Conservation (phyloP, 1,140 invertebrate genomes). For the Megathymus violae region DNA sequence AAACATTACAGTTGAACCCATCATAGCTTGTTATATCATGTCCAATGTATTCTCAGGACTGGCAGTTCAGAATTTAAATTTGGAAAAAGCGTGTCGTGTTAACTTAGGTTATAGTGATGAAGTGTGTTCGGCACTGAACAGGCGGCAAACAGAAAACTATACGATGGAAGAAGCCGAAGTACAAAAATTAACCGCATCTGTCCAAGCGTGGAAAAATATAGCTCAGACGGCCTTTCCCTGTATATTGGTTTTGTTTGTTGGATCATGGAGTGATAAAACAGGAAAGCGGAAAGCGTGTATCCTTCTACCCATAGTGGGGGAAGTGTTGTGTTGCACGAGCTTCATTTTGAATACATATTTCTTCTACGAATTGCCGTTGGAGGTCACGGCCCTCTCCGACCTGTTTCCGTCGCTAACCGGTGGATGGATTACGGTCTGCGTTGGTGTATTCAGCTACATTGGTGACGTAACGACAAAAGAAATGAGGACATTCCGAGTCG, state of each 20-base stretch:
- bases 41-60: constrained; percentile 84
- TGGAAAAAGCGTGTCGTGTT: constrained; percentile 86
- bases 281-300: constrained; percentile 85
- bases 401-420: constrained; percentile 85
- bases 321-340: constrained; percentile 77
- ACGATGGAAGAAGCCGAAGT: constrained; percentile 81
- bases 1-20: constrained; percentile 85
- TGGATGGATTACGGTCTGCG: constrained; percentile 84
- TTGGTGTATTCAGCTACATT: constrained; percentile 85
- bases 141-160: constrained; percentile 78
- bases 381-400: constrained; percentile 81
- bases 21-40: constrained; percentile 85
- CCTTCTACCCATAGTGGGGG: constrained; percentile 83
- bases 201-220: constrained; percentile 84
- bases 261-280: constrained; percentile 85
- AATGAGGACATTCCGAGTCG: constrained; percentile 84
- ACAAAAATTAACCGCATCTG: constrained; percentile 85
- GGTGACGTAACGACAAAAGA: constrained; percentile 85
- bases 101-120: constrained; percentile 84
- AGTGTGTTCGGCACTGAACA: constrained; percentile 84
- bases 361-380: constrained; percentile 81
- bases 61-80: constrained; percentile 85
- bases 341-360: constrained; percentile 84
- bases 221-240: constrained; percentile 84
- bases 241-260: constrained; percentile 84